Evolutionary conservation across 2,797 vertebrate genomes (phyloP).

Genomic region (Pipistrellus kuhlii): DNA sequence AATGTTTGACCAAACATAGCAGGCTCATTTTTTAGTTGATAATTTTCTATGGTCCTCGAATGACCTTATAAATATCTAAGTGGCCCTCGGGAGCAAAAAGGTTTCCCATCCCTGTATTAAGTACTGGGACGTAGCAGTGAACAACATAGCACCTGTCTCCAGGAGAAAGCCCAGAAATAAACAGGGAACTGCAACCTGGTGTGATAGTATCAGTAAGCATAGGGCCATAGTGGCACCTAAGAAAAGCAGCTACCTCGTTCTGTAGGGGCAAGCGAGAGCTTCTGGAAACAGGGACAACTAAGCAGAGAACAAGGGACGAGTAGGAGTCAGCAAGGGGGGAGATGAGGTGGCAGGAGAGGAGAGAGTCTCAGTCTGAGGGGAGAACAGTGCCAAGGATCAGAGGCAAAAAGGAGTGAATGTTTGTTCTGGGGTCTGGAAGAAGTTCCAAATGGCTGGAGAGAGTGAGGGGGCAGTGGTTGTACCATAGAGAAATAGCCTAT

Average conservation of each 20-base stretch:
- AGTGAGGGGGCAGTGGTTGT: background rate
- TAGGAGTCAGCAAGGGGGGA: background rate
- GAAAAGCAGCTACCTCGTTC: background rate
- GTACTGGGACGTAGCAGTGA: background rate
- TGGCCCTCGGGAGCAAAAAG: too few species aligned
- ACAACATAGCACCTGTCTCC: background rate
- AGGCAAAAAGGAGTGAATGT: background rate
- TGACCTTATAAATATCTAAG: too few species aligned
- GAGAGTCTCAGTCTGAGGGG: background rate
- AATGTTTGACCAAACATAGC: too few species aligned
- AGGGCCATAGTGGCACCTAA: background rate
- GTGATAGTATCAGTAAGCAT: background rate
- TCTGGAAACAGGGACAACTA: background rate
- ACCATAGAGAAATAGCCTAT: too few species aligned
- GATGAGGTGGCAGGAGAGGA: background rate
- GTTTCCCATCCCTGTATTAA: too few species aligned
- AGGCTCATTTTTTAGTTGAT: too few species aligned
- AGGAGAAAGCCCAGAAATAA: background rate
- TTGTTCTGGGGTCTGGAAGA: background rate
- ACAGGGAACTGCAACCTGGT: background rate
- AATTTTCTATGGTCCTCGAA: too few species aligned
- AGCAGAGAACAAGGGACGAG: background rate
- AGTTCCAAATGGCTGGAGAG: background rate
- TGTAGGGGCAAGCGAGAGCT: background rate
- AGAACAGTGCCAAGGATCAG: background rate